Base-by-base conservation (phyloP, 2,888 invertebrate genomes). In the Zelleria hepariella region DNA sequence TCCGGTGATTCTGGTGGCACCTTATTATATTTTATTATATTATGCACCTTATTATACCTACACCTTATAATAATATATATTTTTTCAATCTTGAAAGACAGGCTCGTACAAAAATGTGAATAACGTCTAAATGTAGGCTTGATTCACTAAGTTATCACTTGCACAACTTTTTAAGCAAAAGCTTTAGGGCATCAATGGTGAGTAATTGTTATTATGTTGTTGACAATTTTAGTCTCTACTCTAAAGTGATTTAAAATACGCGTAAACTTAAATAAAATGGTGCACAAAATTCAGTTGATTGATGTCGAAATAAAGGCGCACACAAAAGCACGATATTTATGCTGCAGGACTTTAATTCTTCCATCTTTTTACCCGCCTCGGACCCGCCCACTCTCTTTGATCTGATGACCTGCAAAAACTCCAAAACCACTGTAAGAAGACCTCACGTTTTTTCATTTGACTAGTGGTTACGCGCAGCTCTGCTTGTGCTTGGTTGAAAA, bases 301-400 rank as follows among this genome's bases (percentile, higher is more conserved):
- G 65, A 72, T 69, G 67, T 69, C 66, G 67, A 71, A 68, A 42
- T 42, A 42, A 42, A 42, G 4, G 32, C 1, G 15, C 32, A 42
- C 10, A 70, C 70, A 69, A 67, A 71, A 69, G 63, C 66, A 68
- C 72, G 67, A 62, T 64, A 69, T 23, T 54, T 25, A 65, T 63
- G 64, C 65, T 64, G 68, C 65, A 66, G 75, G 68, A 74, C 75
- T 74, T 80, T 79, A 77, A 78, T 79, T 78, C 78, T 76, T 78
- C 69, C 70, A 67, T 67, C 72, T 74, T 77, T 77, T 78, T 78
- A 70, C 71, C 68, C 73, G 54, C 57, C 60, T 49, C 24, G 64
- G 66, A 64, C 66, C 77, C 79, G 77, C 84, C 79, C 84, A 83
- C 66, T 65, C 66, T 73, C 77, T 76, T 81, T 75, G 73, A 81